Percentiles rank a stretch among this genome's conserved stretches.
These are phyloP conservation scores for Danio rerio DNA, from an alignment of 2,113 vertebrate genomes.

Conservation along the genomic window GRCz12tu NC_133182.1:25336001-25336500, in stretches of 20 bases:
- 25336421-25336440: slow-evolving; percentile 81
- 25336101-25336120: slow-evolving; percentile 17
- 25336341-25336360: slow-evolving; percentile 47
- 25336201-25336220: slow-evolving; percentile 71
- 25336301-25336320: slow-evolving; percentile 37
- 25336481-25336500: slow-evolving; percentile 66
- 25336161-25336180: slow-evolving; percentile 59
- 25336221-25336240: slow-evolving; percentile 62
- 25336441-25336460: slow-evolving; percentile 77
- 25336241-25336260: slow-evolving; percentile 35
- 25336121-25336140: slow-evolving; percentile 70
- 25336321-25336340: slow-evolving; percentile 37
- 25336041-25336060: slow-evolving; percentile 40
- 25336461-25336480: slow-evolving; percentile 69
- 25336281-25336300: slow-evolving; percentile 12
- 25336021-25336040: slow-evolving; percentile 56
- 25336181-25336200: slow-evolving; percentile 50
- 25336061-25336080: slow-evolving; percentile 40
- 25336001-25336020: slow-evolving; percentile 54
- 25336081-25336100: slow-evolving; percentile 38
- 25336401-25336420: slow-evolving; percentile 58
- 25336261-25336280: slow-evolving; percentile 6
- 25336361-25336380: slow-evolving; percentile 61
- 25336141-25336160: slow-evolving; percentile 66
- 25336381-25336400: slow-evolving; percentile 80